Percentiles rank a stretch among this genome's conserved stretches.
phyloP scores from a whole-genome alignment of 2,888 invertebrate species.

The Drosophila leonis region DNA sequence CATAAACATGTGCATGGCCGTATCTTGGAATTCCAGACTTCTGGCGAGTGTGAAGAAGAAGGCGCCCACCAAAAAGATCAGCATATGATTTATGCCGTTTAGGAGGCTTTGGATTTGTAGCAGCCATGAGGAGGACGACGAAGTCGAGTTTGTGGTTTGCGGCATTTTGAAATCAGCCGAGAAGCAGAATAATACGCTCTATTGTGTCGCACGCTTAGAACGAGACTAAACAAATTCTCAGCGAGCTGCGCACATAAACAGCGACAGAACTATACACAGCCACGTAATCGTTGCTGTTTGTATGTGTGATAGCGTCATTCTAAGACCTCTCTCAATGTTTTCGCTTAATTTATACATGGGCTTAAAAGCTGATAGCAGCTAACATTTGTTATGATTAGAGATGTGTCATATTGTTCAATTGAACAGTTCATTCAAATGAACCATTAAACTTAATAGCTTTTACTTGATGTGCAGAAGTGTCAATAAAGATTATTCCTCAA shows the following conservation, averaged over 20 bases:
- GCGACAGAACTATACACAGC: slow-evolving; percentile 12
- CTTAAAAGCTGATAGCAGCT: background rate
- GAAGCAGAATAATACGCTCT: background rate
- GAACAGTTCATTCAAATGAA: background rate
- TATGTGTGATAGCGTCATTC: slow-evolving; percentile 9
- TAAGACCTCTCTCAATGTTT: slow-evolving; percentile 19
- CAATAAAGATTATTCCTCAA: background rate
- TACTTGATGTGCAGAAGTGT: background rate
- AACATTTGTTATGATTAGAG: slow-evolving; percentile 15
- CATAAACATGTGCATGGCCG: slow-evolving; percentile 83
- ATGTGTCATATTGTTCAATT: background rate
- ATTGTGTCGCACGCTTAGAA: slow-evolving; percentile 14
- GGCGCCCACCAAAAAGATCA: slow-evolving; percentile 80
- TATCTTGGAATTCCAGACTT: slow-evolving; percentile 79
- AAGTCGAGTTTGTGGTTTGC: slow-evolving; percentile 16
- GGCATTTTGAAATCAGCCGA: slow-evolving; percentile 46
- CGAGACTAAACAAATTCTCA: slow-evolving; percentile 30
- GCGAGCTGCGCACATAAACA: slow-evolving; percentile 12
- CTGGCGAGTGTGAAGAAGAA: slow-evolving; percentile 81
- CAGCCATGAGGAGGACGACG: slow-evolving; percentile 57
- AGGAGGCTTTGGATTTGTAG: slow-evolving; percentile 77
- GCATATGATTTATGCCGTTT: slow-evolving; percentile 83
- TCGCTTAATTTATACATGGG: slow-evolving; percentile 7
- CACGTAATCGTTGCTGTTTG: slow-evolving; percentile 38
- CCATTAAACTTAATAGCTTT: background rate